Evolutionary conservation across 1,140 invertebrate genomes (phyloP).

Genomic region (Paraescarpia echinospica): DNA sequence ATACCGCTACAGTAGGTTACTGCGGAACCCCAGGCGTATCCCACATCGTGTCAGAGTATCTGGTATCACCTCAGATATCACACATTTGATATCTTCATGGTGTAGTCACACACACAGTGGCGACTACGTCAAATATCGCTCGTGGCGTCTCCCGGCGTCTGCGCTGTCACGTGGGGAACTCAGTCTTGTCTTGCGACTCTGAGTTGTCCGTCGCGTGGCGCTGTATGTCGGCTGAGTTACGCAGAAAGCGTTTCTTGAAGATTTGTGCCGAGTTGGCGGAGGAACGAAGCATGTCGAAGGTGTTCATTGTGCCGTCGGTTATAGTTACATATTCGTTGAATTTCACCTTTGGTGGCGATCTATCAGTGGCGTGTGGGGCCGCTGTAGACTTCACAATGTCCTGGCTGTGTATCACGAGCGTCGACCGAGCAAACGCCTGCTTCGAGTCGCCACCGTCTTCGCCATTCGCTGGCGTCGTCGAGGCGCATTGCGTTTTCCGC

Average conservation of each 20-base stretch:
- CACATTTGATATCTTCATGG: not conserved
- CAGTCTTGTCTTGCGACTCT: not conserved
- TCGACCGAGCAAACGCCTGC: not conserved
- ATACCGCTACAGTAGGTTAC: not conserved
- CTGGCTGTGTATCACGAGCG: not conserved
- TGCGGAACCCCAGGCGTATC: not conserved
- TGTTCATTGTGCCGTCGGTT: not conserved
- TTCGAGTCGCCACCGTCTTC: not conserved
- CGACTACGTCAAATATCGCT: not conserved
- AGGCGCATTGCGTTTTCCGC: not conserved
- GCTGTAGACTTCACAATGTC: not conserved
- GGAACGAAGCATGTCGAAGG: not conserved
- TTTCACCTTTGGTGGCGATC: not conserved
- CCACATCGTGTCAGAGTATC: not conserved
- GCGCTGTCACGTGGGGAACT: not conserved
- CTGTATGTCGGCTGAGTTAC: not conserved
- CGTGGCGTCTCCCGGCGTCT: not conserved
- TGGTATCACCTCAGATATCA: not conserved
- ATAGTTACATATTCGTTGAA: conserved; percentile 11
- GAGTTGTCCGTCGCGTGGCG: not conserved
- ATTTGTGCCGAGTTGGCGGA: conserved; percentile 10
- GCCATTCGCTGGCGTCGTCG: not conserved
- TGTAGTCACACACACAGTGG: not conserved
- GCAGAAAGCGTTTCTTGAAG: conserved; percentile 10
- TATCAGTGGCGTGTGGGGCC: not conserved